These are phyloP conservation scores for Polymixis flavicincta DNA, from an alignment of 2,888 invertebrate genomes.

Conservation along the genomic window DNA sequence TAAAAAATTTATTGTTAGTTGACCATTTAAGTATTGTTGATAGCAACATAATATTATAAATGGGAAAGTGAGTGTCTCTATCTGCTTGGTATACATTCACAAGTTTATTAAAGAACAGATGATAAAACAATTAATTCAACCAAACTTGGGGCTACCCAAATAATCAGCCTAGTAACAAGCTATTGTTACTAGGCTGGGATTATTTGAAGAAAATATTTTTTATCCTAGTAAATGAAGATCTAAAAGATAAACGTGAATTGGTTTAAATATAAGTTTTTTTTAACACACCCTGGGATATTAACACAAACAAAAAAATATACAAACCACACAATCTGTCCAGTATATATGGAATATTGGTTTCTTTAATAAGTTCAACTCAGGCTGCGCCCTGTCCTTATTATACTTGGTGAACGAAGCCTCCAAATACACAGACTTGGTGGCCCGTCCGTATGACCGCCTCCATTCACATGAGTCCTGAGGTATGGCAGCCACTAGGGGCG, in stretches of 20 bases:
- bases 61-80: background rate
- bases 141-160: too few species aligned
- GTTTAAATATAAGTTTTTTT: background rate
- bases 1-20: slow-evolving; percentile 29
- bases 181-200: background rate
- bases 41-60: background rate
- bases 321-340: slow-evolving; percentile 98
- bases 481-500: slow-evolving; percentile 94
- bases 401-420: slow-evolving; percentile 96
- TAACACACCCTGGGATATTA: background rate
- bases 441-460: slow-evolving; percentile 97
- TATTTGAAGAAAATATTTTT: background rate
- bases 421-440: slow-evolving; percentile 95
- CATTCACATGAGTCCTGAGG: slow-evolving; percentile 97
- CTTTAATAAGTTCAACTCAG: slow-evolving; percentile 95
- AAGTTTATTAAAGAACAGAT: background rate
- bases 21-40: slow-evolving; percentile 1
- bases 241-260: background rate
- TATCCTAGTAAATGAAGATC: background rate
- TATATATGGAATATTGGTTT: slow-evolving; percentile 98
- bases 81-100: background rate
- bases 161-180: too few species aligned
- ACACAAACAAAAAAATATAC: slow-evolving; percentile 69
- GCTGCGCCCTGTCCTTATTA: slow-evolving; percentile 93
- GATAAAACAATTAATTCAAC: background rate